phyloP scores from a whole-genome alignment of 2,888 invertebrate species.

The Bembecia ichneumoniformis region DNA sequence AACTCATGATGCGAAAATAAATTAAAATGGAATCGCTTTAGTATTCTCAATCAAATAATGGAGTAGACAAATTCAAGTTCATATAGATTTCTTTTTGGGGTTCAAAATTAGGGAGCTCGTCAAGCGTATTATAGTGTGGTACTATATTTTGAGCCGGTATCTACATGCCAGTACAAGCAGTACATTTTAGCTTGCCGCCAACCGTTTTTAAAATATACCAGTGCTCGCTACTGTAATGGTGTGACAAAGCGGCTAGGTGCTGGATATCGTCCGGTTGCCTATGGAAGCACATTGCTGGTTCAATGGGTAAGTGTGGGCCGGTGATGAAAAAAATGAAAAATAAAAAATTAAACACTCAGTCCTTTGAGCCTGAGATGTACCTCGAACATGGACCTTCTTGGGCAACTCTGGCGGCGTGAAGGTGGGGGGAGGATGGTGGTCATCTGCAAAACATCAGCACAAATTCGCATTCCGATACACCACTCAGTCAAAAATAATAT shows the following conservation, averaged over 20 bases:
- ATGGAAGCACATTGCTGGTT: conserved; percentile 56
- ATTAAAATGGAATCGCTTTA: conserved; percentile 16
- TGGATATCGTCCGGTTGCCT: conserved; percentile 46
- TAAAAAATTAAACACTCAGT: conserved; percentile 57
- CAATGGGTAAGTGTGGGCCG: conserved; percentile 57
- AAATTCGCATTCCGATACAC: conserved; percentile 74
- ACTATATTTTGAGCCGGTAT: conserved; percentile 46
- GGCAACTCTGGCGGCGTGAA: conserved; percentile 99
- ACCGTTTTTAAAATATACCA: conserved; percentile 24
- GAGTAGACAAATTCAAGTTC: neutral
- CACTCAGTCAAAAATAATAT: conserved; percentile 38
- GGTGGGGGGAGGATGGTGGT: conserved; percentile 97
- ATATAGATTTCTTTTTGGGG: neutral
- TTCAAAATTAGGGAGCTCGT: neutral
- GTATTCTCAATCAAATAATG: conserved; percentile 1
- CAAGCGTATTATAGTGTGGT: conserved; percentile 12
- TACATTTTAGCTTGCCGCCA: conserved; percentile 15
- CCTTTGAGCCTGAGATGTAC: conserved; percentile 74
- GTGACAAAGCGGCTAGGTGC: conserved; percentile 70
- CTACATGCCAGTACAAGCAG: conserved; percentile 52
- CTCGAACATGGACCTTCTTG: conserved; percentile 98
- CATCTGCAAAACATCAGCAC: conserved; percentile 92
- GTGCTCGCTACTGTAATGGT: conserved; percentile 68
- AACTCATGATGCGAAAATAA: conserved; percentile 47
- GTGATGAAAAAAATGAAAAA: conserved; percentile 45